These are phyloP conservation scores for Eleutherodactylus coqui DNA, from an alignment of 2,797 vertebrate genomes.

Conservation along the genomic window DNA sequence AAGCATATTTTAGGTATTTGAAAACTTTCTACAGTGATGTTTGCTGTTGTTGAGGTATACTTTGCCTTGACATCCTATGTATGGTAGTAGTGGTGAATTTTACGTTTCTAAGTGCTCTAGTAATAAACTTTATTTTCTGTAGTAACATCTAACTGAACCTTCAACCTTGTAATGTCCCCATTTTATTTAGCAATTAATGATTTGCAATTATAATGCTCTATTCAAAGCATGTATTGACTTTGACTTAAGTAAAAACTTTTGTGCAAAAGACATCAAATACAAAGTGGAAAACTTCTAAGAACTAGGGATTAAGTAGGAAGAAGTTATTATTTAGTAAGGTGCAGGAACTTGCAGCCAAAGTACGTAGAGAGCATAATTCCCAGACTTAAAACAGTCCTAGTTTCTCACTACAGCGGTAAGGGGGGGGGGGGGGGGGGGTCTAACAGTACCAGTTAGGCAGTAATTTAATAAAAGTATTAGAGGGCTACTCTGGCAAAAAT, in stretches of 20 bases:
- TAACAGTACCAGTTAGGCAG: background rate
- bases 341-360: background rate
- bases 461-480: background rate
- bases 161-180: background rate
- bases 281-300: background rate
- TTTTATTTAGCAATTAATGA: constrained; percentile 26
- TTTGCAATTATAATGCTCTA: constrained; percentile 19
- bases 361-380: background rate
- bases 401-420: background rate
- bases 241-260: constrained; percentile 2
- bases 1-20: background rate
- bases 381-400: background rate
- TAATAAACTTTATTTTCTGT: background rate
- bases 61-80: background rate
- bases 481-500: no score
- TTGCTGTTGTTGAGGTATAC: background rate
- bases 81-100: background rate
- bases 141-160: background rate
- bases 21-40: background rate
- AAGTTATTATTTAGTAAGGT: background rate
- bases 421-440: no score
- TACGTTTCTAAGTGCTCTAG: background rate
- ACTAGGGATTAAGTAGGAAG: background rate
- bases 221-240: constrained; percentile 15
- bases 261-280: constrained; percentile 18